Base-by-base conservation (phyloP, 2,797 vertebrate species). In the Enteromius paludinosus region DNA sequence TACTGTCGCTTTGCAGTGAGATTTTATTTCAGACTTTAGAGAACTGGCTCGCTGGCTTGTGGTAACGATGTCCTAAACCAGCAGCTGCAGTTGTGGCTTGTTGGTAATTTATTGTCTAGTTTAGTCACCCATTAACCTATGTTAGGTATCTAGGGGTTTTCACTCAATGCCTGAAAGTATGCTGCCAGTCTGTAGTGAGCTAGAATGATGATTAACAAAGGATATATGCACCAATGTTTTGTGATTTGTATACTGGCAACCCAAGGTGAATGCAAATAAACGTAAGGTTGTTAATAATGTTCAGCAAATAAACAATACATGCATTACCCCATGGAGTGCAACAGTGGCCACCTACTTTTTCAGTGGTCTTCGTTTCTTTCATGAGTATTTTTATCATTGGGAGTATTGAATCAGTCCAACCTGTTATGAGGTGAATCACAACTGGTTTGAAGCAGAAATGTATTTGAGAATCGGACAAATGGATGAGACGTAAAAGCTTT, bases 81-180 rank as follows among this genome's bases (percentile, higher is more conserved):
- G 38, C 59, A 64, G 28, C 43, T 65, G 7, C 17, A 15, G 30
- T 20, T 47, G 59, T 77, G 43, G 25, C 11, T 75, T 33, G 41
- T 28, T 78, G 25, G 75, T 78, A 33, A 78, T 65, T 78, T 65
- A 78, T 78, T 49, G 59, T 65, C 18, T 64, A 47, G 61, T 49
- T 77, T 65, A 49, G 75, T 78, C 75, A 78, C 28, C 75, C 43
- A 78, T 78, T 78, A 78, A 78, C 75, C 43, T 35, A 33, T 78
- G 14, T 65, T 65, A 3, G 28, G 61, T 65, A n/a, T 65, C 75
- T 68, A 78, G 14, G 20, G 65, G n/a, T 72, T 61, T 47, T 64
- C 35, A 73, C 4, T 33, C 20, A 10, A 30, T 18, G 49, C 25
- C 49, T 78, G 14, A 78, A 65, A 65, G 12, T 65, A 65, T 78